Conservation (phyloP, 1,140 invertebrate genomes). For the Drusus annulatus region DNA sequence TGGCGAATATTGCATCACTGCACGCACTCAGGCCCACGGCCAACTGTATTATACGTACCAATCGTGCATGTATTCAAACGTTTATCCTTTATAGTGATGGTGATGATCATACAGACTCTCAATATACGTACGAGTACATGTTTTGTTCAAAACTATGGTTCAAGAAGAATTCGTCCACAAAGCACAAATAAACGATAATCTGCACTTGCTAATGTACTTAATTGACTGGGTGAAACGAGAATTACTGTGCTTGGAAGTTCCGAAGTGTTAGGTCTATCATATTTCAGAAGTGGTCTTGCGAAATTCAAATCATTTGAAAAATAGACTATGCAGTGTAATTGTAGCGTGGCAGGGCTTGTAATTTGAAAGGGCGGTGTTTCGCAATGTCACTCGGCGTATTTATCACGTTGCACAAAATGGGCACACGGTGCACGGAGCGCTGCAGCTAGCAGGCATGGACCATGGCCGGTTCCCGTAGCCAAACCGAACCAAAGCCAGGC, state of each 20-base stretch:
- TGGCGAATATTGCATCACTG: slow-evolving; percentile 59
- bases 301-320: slow-evolving; percentile 12
- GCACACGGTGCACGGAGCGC: background rate
- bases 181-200: background rate
- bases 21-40: slow-evolving; percentile 56
- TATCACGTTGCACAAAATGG: slow-evolving; percentile 27
- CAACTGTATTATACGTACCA: slow-evolving; percentile 47
- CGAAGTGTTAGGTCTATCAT: background rate
- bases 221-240: background rate
- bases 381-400: slow-evolving; percentile 42
- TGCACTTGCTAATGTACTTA: background rate
- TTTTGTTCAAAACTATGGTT: too few species aligned
- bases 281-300: slow-evolving; percentile 12
- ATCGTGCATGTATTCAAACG: slow-evolving; percentile 42
- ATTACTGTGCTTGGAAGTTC: background rate
- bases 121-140: too few species aligned
- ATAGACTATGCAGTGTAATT: background rate
- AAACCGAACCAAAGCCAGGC: too few species aligned
- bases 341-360: slow-evolving; percentile 13
- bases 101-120: too few species aligned
- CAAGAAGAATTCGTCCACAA: background rate
- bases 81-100: background rate
- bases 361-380: slow-evolving; percentile 45
- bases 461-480: background rate
- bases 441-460: too few species aligned